Evolutionary conservation across 1,140 invertebrate species (phyloP).

Genomic region (Mactra quadrangularis): DNA sequence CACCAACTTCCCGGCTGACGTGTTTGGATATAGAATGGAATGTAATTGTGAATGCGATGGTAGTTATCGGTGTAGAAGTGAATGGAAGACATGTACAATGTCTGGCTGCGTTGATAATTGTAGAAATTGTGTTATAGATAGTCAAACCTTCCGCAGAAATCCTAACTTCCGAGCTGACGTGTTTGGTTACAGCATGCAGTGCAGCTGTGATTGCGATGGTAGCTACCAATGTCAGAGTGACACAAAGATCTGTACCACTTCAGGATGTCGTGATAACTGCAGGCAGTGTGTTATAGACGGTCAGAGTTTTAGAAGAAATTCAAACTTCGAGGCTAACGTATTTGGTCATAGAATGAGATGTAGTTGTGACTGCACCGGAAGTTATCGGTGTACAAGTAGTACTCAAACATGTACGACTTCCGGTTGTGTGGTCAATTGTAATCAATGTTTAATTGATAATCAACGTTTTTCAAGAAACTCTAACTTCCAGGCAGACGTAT

Average conservation of each 20-base stretch:
- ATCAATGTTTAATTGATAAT: conserved; percentile 14
- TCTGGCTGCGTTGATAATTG: conserved; percentile 38
- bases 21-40: conserved; percentile 21
- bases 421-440: background rate
- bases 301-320: background rate
- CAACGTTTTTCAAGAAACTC: background rate
- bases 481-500: conserved; percentile 13
- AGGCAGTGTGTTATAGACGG: conserved; percentile 29
- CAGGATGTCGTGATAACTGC: conserved; percentile 38
- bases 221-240: conserved; percentile 33
- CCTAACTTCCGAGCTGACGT: conserved; percentile 4
- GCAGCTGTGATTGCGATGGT: conserved; percentile 47
- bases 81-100: conserved; percentile 6
- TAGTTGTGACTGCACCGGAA: conserved; percentile 44
- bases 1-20: conserved; percentile 20
- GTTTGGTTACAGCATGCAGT: conserved; percentile 22
- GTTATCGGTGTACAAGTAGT: conserved; percentile 33
- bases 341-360: conserved; percentile 33
- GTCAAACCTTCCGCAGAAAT: background rate
- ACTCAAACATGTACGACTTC: background rate
- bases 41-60: conserved; percentile 51
- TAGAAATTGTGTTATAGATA: conserved; percentile 19
- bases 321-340: conserved; percentile 2
- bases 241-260: conserved; percentile 5
- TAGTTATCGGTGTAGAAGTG: conserved; percentile 23